These are phyloP conservation scores for Aurelia aurita DNA, from an alignment of 30 jellyfish, hydroid and myxozoan species.

Conservation along the genomic window DNA sequence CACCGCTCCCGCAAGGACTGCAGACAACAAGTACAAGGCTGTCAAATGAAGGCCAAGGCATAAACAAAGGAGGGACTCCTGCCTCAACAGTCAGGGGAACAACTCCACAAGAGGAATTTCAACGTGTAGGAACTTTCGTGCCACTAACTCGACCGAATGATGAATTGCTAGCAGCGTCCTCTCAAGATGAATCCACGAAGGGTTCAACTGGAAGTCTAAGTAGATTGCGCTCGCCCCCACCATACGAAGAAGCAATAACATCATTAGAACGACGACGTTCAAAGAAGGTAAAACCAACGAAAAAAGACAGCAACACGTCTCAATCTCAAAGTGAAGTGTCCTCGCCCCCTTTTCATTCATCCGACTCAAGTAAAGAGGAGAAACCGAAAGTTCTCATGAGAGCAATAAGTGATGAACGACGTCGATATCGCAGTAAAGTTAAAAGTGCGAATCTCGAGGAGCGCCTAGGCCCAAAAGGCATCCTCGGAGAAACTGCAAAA, in stretches of 20 bases:
- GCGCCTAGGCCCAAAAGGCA: conserved; percentile 13
- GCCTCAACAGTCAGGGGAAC: background rate
- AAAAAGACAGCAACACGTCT: background rate
- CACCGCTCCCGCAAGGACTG: background rate
- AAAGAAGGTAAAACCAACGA: background rate
- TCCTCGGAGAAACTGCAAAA: conserved; percentile 1
- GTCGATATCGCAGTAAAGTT: conserved; percentile 37
- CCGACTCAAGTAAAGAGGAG: conserved; percentile 37
- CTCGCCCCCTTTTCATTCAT: background rate
- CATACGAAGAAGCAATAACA: conserved; percentile 63
- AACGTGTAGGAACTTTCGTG: background rate
- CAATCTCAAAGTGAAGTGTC: background rate
- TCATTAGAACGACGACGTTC: conserved; percentile 42
- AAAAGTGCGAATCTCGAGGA: conserved; percentile 66
- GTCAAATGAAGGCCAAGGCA: background rate
- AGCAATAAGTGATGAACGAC: conserved; percentile 13
- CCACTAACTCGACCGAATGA: background rate
- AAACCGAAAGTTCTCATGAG: conserved; percentile 47
- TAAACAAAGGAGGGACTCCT: background rate
- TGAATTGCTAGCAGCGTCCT: conserved; percentile 3
- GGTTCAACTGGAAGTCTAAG: conserved; percentile 12
- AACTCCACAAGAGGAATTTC: conserved; percentile 8
- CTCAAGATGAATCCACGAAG: conserved; percentile 7
- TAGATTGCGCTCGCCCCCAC: conserved; percentile 67
- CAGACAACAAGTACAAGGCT: background rate